A percentile compares a stretch with the other conserved stretches of the same genome.
These are phyloP conservation scores for Brachionus rubens DNA, from an alignment of 1,140 invertebrate genomes.

Conservation along the genomic window DNA sequence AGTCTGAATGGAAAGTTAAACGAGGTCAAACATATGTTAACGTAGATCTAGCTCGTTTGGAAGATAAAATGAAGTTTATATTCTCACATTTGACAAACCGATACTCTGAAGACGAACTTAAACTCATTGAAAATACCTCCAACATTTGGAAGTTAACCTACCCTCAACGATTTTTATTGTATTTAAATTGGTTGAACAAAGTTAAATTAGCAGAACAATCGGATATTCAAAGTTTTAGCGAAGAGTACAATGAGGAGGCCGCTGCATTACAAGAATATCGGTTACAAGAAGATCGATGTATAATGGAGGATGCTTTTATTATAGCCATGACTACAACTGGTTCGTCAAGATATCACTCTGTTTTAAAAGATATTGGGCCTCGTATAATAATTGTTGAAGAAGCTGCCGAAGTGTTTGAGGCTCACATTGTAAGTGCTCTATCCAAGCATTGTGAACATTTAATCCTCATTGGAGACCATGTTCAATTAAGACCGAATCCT, in stretches of 20 bases:
- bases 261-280: background rate
- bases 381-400: no score
- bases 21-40: background rate
- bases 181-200: conserved; percentile 48
- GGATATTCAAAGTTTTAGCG: background rate
- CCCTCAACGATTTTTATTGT: conserved; percentile 50
- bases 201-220: background rate
- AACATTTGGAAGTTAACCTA: conserved; percentile 46
- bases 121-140: background rate
- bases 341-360: no score
- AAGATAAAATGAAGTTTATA: background rate
- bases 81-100: background rate
- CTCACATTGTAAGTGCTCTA: no score
- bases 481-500: no score
- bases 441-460: no score
- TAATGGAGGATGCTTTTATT: conserved; percentile 45
- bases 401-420: no score
- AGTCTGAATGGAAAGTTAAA: background rate
- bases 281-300: conserved; percentile 4
- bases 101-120: background rate
- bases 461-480: no score
- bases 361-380: no score
- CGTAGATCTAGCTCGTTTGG: background rate
- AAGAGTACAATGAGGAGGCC: conserved; percentile 1
- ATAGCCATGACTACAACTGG: no score